Conservation (phyloP, 2,888 invertebrate genomes). For the Danaus chrysippus region DNA sequence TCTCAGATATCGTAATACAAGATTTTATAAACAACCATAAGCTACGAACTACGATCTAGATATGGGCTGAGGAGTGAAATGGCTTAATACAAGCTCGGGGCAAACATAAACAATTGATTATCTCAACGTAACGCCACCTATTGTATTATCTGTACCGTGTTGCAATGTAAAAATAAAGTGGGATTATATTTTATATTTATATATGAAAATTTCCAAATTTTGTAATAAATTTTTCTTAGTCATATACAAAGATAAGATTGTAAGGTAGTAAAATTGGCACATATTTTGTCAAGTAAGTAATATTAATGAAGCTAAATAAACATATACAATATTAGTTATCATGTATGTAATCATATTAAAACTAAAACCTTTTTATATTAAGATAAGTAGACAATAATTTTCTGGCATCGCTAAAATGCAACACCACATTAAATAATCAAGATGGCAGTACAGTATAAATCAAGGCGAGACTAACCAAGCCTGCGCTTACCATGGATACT, state of each 20-base stretch:
- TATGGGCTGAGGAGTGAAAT: conserved; percentile 62
- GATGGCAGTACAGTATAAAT: conserved; percentile 61
- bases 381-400: not conserved
- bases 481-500: conserved; percentile 63
- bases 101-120: conserved; percentile 36
- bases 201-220: not conserved
- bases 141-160: not conserved
- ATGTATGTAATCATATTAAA: too few relatives aligned
- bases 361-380: too few relatives aligned
- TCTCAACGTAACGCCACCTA: conserved; percentile 16
- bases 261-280: too few relatives aligned
- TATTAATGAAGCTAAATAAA: too few relatives aligned
- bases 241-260: too few relatives aligned
- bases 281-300: too few relatives aligned
- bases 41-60: conserved; percentile 57
- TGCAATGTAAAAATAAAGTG: not conserved
- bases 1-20: conserved; percentile 30
- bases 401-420: not conserved
- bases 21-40: conserved; percentile 45
- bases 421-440: conserved; percentile 4
- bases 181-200: not conserved
- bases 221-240: not conserved
- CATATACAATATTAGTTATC: too few relatives aligned
- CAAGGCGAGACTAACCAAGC: conserved; percentile 60
- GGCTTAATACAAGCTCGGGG: conserved; percentile 60